Percentiles rank a stretch among this genome's conserved stretches.
Conservation (phyloP, 2,797 vertebrate genomes). For the Sternotherus odoratus region DNA sequence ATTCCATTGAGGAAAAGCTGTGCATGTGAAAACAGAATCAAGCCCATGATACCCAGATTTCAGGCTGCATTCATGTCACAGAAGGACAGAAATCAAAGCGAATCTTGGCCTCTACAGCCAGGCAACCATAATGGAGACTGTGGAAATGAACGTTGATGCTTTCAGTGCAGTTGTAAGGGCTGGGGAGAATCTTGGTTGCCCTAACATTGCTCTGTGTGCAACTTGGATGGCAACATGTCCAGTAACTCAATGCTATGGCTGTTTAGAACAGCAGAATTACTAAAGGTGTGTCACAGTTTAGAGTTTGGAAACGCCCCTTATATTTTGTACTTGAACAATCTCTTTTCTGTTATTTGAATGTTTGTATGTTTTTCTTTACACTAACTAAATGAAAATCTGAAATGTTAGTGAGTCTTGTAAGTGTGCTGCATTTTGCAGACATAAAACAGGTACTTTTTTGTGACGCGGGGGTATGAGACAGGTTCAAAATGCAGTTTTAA, state of each 20-base stretch:
- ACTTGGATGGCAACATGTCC: not conserved
- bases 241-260: slow-evolving; percentile 60
- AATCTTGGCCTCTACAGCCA: slow-evolving; percentile 27
- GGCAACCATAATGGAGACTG: slow-evolving; percentile 47
- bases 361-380: slow-evolving; percentile 74
- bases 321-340: slow-evolving; percentile 91
- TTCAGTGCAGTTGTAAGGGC: slow-evolving; percentile 27
- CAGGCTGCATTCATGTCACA: not conserved
- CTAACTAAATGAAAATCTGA: slow-evolving; percentile 75
- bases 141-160: slow-evolving; percentile 46
- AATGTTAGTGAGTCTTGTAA: slow-evolving; percentile 71
- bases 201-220: not conserved
- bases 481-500: slow-evolving; percentile 53
- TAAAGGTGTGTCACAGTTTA: slow-evolving; percentile 30
- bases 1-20: slow-evolving; percentile 27
- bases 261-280: slow-evolving; percentile 57
- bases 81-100: not conserved
- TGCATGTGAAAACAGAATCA: not conserved
- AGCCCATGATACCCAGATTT: not conserved
- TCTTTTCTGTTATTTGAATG: slow-evolving; percentile 89
- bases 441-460: slow-evolving; percentile 67
- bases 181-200: slow-evolving; percentile 5
- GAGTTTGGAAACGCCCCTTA: slow-evolving; percentile 73
- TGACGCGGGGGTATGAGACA: slow-evolving; percentile 18
- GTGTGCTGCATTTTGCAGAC: slow-evolving; percentile 72